Conservation (phyloP, 2,888 invertebrate genomes). For the Netelia melanura region DNA sequence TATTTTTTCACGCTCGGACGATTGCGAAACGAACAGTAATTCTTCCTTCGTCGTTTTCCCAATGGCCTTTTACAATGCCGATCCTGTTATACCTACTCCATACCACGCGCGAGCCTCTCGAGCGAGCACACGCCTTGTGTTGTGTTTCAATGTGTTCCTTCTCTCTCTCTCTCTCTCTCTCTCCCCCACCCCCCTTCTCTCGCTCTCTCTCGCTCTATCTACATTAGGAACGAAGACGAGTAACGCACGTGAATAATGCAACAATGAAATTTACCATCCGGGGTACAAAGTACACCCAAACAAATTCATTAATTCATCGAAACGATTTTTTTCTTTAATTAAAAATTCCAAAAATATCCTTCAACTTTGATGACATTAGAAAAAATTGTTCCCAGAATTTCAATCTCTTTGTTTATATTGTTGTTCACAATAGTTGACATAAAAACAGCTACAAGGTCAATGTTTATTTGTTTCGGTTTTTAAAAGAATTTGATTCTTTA, state of each 20-base stretch:
- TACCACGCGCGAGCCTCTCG: slow-evolving; percentile 3
- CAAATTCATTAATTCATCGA: not conserved
- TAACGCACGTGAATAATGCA: slow-evolving; percentile 47
- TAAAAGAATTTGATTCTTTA: too few species aligned
- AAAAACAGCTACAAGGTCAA: too few species aligned
- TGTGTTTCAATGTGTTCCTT: slow-evolving; percentile 21
- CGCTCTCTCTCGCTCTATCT: slow-evolving; percentile 6
- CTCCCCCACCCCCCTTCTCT: slow-evolving; percentile 13
- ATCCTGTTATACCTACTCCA: slow-evolving; percentile 16
- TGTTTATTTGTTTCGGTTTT: too few species aligned
- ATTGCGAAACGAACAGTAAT: slow-evolving; percentile 53
- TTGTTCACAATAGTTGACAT: too few species aligned
- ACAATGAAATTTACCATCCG: slow-evolving; percentile 37
- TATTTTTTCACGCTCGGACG: slow-evolving; percentile 47
- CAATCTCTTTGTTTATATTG: too few species aligned
- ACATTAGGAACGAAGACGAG: slow-evolving; percentile 12
- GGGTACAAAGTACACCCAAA: not conserved
- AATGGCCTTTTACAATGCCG: slow-evolving; percentile 23
- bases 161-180: slow-evolving; percentile 20
- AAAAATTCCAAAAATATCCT: not conserved
- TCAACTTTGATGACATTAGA: too few species aligned
- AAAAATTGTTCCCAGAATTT: too few species aligned
- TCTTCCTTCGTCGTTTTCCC: slow-evolving; percentile 8
- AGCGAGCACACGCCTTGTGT: slow-evolving; percentile 1
- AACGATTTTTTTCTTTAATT: not conserved